Conservation (phyloP, 2,113 vertebrate species). For the Corythoichthys intestinalis region DNA sequence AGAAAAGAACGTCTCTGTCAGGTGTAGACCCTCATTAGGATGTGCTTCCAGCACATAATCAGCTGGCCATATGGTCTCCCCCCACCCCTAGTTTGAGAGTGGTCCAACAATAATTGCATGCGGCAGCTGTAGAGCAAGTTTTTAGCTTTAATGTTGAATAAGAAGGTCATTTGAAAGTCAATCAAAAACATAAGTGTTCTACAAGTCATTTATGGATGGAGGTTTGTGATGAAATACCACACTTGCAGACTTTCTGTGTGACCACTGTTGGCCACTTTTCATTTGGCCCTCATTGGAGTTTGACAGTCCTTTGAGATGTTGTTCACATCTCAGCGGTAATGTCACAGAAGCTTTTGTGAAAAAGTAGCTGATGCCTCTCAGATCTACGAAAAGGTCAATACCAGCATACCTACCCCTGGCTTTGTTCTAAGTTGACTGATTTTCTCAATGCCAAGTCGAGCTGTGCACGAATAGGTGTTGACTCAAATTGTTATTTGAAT, state of each 20-base stretch:
- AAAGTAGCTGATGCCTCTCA: slow-evolving; percentile 45
- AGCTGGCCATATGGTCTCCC: slow-evolving; percentile 49
- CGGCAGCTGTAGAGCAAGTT: slow-evolving; percentile 7
- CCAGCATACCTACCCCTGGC: slow-evolving; percentile 22
- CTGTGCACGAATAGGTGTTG: too few relatives aligned
- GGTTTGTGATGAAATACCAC: background rate
- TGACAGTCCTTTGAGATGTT: slow-evolving; percentile 42
- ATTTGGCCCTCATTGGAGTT: slow-evolving; percentile 33
- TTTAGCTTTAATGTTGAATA: background rate
- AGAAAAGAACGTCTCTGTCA: slow-evolving; percentile 48
- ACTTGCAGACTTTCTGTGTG: slow-evolving; percentile 10
- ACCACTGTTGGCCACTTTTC: slow-evolving; percentile 14
- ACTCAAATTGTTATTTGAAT: too few relatives aligned
- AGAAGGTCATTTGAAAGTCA: background rate
- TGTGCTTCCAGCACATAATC: slow-evolving; percentile 47
- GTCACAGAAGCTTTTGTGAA: slow-evolving; percentile 33
- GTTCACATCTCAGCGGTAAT: slow-evolving; percentile 43
- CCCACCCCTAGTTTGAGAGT: slow-evolving; percentile 25
- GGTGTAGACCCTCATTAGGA: slow-evolving; percentile 53
- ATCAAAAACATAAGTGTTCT: background rate
- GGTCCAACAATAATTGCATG: slow-evolving; percentile 19
- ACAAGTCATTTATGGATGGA: background rate
- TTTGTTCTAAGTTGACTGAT: slow-evolving; percentile 32
- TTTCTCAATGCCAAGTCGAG: slow-evolving; percentile 29
- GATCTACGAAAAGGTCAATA: slow-evolving; percentile 48